A percentile compares a stretch with the other conserved stretches of the same genome.
phyloP scores from a whole-genome alignment of 2,888 invertebrate genomes.

The Clivina fossor region DNA sequence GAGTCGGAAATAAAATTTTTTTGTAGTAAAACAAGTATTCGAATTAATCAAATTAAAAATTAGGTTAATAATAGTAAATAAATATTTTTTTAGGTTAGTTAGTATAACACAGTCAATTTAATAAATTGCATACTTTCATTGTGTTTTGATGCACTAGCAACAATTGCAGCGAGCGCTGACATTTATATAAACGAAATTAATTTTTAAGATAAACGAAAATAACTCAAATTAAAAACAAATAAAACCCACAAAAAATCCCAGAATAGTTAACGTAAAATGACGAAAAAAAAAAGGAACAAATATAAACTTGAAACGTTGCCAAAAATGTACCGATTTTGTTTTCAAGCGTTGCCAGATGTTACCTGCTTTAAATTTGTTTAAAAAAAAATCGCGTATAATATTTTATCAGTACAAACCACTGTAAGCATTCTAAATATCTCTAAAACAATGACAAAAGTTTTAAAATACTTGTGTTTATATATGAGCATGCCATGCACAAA shows the following conservation, averaged over 20 bases:
- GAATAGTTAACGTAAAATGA: slow-evolving; percentile 13
- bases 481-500: slow-evolving; percentile 12
- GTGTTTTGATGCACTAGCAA: slow-evolving; percentile 21
- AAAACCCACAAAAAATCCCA: slow-evolving; percentile 18
- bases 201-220: no score
- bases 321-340: slow-evolving; percentile 2
- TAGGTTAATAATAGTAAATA: slow-evolving; percentile 2
- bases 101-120: not conserved
- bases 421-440: slow-evolving; percentile 5
- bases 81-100: slow-evolving; percentile 1
- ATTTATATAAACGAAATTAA: slow-evolving; percentile 20
- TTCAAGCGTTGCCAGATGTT: slow-evolving; percentile 22
- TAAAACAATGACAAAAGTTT: not conserved
- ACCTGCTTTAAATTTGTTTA: slow-evolving; percentile 2
- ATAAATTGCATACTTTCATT: slow-evolving; percentile 26
- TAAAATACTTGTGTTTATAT: not conserved
- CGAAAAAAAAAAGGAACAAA: slow-evolving; percentile 26
- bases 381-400: no score
- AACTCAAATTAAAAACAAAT: no score
- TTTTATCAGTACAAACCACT: slow-evolving; percentile 18
- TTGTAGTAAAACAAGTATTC: no score
- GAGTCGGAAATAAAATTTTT: no score
- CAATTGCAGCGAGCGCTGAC: slow-evolving; percentile 19
- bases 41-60: not conserved
- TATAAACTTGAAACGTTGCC: slow-evolving; percentile 25